Base-by-base conservation (phyloP, 1,140 invertebrate species). In the Monochamus saltuarius region DNA sequence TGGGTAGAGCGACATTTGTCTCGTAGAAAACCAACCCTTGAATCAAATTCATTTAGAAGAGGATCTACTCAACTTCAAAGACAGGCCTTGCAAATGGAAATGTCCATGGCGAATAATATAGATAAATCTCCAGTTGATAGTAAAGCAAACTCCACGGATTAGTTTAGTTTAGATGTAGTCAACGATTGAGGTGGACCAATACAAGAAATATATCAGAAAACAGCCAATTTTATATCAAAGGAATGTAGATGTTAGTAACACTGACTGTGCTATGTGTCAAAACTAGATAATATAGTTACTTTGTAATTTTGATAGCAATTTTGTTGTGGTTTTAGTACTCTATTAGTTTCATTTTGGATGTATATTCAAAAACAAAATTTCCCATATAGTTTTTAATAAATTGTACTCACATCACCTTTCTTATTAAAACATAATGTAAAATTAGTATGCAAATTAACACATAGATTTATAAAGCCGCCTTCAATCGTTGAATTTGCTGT, bases 1-100 rank as follows among this genome's bases (percentile, higher is more conserved):
- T 95, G 92, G 92, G 88, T 95, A 14, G 69, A 71, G 69, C 79
- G 90, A 45, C 89, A 93, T 69, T 83, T 94, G 68, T 89, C 87
- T 64, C 82, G 84, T 42, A 85, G 89, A 59, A 88, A 89, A 67
- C 88, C 87, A 9, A 63, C 54, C 9, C 38, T 64, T 7, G 67
- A 69, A 47, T 40, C 61, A 8, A 65, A 51, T 19, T 56, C n/a
- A 13, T 69, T 64, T 45, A 61, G 64, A 60, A 63, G 63, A 29
- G 64, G 62, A 14, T 51, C 66, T 3, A 62, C 64, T 2, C 66
- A 66, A 40, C 46, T 64, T 11, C 59, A 38, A 22, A 47, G 47
- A 10, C 61, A 61, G 7, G 59, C 54, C 9, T 62, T 69, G 17
- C 61, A 69, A 56, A 69, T 69, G 55, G 67, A 69, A 54, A 64